Evolutionary conservation across 2,113 vertebrate genomes (phyloP).

Genomic region (Leptocoma aspasia): DNA sequence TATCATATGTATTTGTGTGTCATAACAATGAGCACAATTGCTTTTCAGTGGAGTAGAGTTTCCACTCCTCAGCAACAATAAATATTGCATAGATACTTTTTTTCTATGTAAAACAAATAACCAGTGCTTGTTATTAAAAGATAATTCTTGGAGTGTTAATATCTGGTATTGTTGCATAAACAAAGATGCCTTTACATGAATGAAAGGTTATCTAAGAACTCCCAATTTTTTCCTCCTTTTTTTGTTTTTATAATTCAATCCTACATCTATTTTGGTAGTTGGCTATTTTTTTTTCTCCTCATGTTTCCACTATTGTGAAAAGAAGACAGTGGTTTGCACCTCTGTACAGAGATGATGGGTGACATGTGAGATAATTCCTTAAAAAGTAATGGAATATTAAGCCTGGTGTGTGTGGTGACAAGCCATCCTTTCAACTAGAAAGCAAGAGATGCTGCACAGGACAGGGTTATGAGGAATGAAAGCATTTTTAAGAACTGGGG

Average conservation of each 20-base stretch:
- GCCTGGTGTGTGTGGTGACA: not conserved
- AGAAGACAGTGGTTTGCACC: not conserved
- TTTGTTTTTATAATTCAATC: not conserved
- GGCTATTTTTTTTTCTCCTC: not conserved
- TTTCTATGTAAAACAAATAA: not conserved
- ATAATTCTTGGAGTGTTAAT: not conserved
- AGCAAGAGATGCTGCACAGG: not conserved
- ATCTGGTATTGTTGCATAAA: not conserved
- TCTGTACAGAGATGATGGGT: not conserved
- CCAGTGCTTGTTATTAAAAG: not conserved
- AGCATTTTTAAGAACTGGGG: not conserved
- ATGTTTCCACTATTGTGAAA: not conserved
- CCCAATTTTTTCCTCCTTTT: rapidly evolving
- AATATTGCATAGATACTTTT: rapidly evolving
- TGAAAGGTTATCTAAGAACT: not conserved
- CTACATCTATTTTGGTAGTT: not conserved
- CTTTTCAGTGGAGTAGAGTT: not conserved
- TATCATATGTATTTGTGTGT: not conserved
- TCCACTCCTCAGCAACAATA: not conserved
- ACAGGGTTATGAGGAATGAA: not conserved
- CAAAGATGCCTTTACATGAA: not conserved
- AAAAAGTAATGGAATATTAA: not conserved
- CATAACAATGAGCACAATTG: not conserved
- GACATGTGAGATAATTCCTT: not conserved
- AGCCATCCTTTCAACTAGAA: not conserved